These are phyloP conservation scores for Drosophila kikkawai DNA, from an alignment of 1,140 invertebrate species.

Conservation along the genomic window DNA sequence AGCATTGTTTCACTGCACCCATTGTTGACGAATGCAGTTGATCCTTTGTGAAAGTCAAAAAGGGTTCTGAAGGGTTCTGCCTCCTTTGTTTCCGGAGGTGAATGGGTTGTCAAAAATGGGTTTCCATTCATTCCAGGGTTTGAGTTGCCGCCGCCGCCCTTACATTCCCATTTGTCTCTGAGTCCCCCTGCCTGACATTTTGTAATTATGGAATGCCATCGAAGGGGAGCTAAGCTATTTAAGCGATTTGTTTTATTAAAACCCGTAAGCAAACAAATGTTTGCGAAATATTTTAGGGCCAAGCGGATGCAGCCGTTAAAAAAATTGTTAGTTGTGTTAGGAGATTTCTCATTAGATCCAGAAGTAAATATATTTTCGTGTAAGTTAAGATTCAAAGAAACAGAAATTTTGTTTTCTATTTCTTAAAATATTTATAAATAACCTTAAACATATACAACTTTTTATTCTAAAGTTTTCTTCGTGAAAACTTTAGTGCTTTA, in stretches of 20 bases:
- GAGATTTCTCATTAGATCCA: too few relatives aligned
- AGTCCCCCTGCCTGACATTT: constrained; percentile 35
- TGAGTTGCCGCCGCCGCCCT: background rate
- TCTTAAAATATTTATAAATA: too few relatives aligned
- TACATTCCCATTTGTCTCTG: constrained; percentile 49
- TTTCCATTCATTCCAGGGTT: background rate
- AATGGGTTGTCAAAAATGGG: constrained; percentile 25
- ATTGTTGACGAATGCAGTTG: constrained; percentile 30
- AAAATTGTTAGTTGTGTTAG: background rate
- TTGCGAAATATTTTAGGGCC: constrained; percentile 44
- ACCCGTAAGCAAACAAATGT: constrained; percentile 63
- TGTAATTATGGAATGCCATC: constrained; percentile 57
- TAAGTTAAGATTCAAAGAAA: background rate
- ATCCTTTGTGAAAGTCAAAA: constrained; percentile 60
- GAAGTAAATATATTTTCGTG: background rate
- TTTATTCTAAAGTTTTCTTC: background rate
- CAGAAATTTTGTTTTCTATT: too few relatives aligned
- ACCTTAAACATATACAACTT: too few relatives aligned
- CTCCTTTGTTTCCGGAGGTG: constrained; percentile 20
- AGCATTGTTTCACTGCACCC: constrained; percentile 30
- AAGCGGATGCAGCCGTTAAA: background rate
- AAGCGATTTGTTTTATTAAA: constrained; percentile 77
- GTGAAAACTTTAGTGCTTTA: too few relatives aligned
- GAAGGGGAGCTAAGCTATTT: constrained; percentile 58
- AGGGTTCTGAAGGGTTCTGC: constrained; percentile 37